Percentiles rank a stretch among this genome's conserved stretches.
Conservation (phyloP, 1,140 invertebrate species). For the Drosophila tropicalis region DNA sequence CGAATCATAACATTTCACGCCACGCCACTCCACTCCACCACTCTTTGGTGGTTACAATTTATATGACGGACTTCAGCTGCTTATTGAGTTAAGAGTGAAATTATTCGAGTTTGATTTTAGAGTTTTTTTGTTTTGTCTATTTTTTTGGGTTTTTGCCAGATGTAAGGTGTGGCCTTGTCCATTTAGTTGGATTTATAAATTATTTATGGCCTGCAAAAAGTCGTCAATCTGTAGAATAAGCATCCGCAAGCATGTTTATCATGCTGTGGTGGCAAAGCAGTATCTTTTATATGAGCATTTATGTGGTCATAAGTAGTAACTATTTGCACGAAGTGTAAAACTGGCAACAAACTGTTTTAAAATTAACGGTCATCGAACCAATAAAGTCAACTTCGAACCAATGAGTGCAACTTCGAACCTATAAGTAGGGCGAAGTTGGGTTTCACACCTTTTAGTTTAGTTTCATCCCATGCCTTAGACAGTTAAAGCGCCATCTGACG, state of each 20-base stretch:
- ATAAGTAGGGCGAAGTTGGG: no score
- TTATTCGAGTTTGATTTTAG: background rate
- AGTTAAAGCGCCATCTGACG: background rate
- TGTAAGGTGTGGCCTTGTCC: slow-evolving; percentile 10
- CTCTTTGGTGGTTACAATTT: slow-evolving; percentile 39
- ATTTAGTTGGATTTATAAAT: slow-evolving; percentile 2
- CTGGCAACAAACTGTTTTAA: no score
- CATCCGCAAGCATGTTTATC: no score
- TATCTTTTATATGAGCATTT: no score
- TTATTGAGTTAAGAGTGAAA: slow-evolving; percentile 50
- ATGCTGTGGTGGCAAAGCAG: no score
- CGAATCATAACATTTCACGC: slow-evolving; percentile 18
- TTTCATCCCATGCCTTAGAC: no score
- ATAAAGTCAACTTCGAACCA: no score
- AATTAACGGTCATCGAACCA: no score
- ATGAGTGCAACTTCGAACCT: no score
- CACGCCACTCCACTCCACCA: background rate
- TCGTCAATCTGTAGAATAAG: background rate
- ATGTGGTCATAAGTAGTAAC: no score
- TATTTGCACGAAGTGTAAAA: no score
- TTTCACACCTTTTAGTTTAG: no score
- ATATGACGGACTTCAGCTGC: slow-evolving; percentile 49
- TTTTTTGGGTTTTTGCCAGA: background rate
- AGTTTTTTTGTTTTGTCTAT: background rate
- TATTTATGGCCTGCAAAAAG: background rate